Conservation (phyloP, 1,140 invertebrate genomes). For the Rhynchophorus ferrugineus region DNA sequence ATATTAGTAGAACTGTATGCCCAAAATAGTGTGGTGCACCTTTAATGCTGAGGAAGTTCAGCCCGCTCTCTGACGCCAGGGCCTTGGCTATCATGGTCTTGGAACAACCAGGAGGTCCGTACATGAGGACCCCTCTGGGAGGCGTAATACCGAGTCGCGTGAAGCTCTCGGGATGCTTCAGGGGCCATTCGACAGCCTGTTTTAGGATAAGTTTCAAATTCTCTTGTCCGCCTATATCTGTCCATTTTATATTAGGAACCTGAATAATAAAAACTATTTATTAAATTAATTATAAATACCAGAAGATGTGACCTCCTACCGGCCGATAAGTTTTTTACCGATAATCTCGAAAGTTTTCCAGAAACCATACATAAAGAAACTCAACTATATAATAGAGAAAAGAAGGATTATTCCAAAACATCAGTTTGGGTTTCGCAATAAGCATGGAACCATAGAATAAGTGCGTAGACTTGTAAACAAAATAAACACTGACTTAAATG, state of each 20-base stretch:
- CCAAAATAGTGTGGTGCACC: slow-evolving; percentile 37
- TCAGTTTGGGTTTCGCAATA: too few relatives aligned
- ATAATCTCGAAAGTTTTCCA: too few relatives aligned
- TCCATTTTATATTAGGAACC: slow-evolving; percentile 75
- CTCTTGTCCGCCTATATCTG: slow-evolving; percentile 87
- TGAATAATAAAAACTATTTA: slow-evolving; percentile 39
- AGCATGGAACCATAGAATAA: too few relatives aligned
- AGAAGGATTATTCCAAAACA: too few relatives aligned
- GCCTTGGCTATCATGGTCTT: slow-evolving; percentile 96
- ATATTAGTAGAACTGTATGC: neutral
- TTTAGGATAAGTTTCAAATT: slow-evolving; percentile 79
- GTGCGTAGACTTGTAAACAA: too few relatives aligned
- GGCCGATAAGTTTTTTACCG: too few relatives aligned
- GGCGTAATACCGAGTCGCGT: slow-evolving; percentile 82
- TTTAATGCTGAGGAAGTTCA: slow-evolving; percentile 88
- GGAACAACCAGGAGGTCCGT: slow-evolving; percentile 96
- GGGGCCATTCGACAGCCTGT: slow-evolving; percentile 89
- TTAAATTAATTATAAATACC: slow-evolving; percentile 2
- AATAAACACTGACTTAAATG: too few relatives aligned
- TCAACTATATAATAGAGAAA: too few relatives aligned
- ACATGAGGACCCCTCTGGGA: slow-evolving; percentile 91
- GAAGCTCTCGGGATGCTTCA: slow-evolving; percentile 86
- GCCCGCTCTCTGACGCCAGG: slow-evolving; percentile 86
- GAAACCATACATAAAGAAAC: too few relatives aligned
- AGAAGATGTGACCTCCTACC: too few relatives aligned